phyloP scores from a whole-genome alignment of 2,888 invertebrate genomes.

The Rutpela maculata region DNA sequence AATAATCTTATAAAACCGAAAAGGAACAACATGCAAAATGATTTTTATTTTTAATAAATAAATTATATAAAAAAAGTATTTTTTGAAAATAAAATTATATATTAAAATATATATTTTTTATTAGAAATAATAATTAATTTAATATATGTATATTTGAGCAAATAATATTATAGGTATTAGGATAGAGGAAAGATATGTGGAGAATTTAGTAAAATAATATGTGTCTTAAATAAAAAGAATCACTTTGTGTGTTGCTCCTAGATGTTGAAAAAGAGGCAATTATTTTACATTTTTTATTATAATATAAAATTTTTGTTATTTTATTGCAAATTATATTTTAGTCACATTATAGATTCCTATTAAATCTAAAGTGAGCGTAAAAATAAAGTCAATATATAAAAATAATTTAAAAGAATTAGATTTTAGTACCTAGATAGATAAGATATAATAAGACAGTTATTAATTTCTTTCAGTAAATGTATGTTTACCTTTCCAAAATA shows the following conservation, averaged over 20 bases:
- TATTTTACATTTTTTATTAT: conserved; percentile 32
- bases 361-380: neutral
- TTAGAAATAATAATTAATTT: conserved; percentile 16
- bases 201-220: conserved; percentile 41
- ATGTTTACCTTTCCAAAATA: neutral
- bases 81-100: conserved; percentile 36
- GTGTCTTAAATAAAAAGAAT: conserved; percentile 46
- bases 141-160: conserved; percentile 30
- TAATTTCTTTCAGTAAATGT: neutral
- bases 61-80: conserved; percentile 37
- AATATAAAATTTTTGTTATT: neutral
- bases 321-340: neutral
- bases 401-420: neutral
- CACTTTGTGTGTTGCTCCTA: conserved; percentile 44
- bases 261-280: conserved; percentile 21
- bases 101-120: conserved; percentile 37
- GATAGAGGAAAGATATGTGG: conserved; percentile 50
- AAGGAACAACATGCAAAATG: conserved; percentile 38
- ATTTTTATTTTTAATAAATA: conserved; percentile 19
- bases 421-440: neutral
- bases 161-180: conserved; percentile 57
- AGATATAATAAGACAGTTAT: neutral
- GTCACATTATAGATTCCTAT: neutral
- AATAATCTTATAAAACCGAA: conserved; percentile 9
- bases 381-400: neutral